phyloP scores from a whole-genome alignment of 2,888 invertebrate species.

The Oegoconia quadripuncta region DNA sequence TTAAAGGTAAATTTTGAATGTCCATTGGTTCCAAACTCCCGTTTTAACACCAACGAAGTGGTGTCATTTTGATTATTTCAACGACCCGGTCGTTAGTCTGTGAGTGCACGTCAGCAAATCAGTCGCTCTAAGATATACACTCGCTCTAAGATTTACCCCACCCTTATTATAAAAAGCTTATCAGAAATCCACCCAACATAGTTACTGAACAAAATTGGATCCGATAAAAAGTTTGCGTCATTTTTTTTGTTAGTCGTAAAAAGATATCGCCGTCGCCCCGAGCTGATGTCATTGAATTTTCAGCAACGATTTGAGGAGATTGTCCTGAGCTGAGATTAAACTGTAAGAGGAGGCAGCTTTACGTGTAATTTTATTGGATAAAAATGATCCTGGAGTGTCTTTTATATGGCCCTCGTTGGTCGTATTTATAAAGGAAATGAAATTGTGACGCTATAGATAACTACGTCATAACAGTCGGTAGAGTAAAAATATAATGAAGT shows the following conservation, averaged over 20 bases:
- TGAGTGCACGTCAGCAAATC: too few species aligned
- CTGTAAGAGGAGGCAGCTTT: not conserved
- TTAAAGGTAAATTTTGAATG: too few species aligned
- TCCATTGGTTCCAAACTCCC: too few species aligned
- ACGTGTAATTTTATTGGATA: not conserved
- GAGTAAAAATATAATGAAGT: too few species aligned
- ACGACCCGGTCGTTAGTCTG: too few species aligned
- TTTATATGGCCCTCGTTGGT: too few species aligned
- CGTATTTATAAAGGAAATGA: too few species aligned
- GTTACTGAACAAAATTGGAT: slow-evolving; percentile 61
- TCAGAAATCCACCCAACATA: slow-evolving; percentile 53
- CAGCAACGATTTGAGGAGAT: slow-evolving; percentile 50
- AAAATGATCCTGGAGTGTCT: too few species aligned
- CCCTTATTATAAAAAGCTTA: slow-evolving; percentile 59
- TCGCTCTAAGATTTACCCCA: slow-evolving; percentile 14
- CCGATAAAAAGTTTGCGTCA: slow-evolving; percentile 53
- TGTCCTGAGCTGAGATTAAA: slow-evolving; percentile 27
- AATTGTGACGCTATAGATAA: too few species aligned
- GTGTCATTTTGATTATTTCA: too few species aligned
- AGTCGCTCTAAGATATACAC: not conserved
- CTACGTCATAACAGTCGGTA: too few species aligned
- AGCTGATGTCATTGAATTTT: slow-evolving; percentile 57
- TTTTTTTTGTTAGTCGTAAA: slow-evolving; percentile 55
- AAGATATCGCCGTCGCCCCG: slow-evolving; percentile 47
- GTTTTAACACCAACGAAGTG: too few species aligned